Conservation (phyloP, 2,113 vertebrate genomes). For the Apodemus speciosus region DNA sequence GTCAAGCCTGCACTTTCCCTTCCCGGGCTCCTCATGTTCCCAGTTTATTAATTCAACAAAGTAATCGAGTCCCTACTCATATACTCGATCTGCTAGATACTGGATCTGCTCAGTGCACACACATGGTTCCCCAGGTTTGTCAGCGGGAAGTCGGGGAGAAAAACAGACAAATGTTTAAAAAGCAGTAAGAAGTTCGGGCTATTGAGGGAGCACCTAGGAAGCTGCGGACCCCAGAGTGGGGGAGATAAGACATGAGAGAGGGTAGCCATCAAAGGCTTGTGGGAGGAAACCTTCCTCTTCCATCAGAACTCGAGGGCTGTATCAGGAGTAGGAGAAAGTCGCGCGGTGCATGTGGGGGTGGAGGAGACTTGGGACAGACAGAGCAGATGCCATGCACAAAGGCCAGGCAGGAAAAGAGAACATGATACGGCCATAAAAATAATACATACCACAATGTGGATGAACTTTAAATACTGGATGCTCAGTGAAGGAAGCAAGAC, state of each 20-base stretch:
- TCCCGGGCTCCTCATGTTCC: background rate
- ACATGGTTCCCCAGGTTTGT: background rate
- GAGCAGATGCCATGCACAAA: background rate
- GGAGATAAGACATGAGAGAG: background rate
- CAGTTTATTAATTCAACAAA: constrained; percentile 35
- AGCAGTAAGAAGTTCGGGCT: background rate
- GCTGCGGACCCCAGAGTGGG: background rate
- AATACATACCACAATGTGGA: background rate
- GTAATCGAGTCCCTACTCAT: background rate
- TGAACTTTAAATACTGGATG: background rate
- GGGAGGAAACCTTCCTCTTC: constrained; percentile 37
- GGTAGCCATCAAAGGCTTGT: constrained; percentile 8
- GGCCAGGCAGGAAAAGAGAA: constrained; percentile 25
- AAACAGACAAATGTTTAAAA: background rate
- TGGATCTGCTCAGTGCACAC: background rate
- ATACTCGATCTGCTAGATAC: background rate
- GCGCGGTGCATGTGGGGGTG: no score
- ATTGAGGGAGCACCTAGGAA: background rate
- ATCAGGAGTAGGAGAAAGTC: background rate
- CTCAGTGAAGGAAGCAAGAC: constrained; percentile 18
- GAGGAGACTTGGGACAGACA: background rate
- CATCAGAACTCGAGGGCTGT: constrained; percentile 28
- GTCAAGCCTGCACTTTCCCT: background rate
- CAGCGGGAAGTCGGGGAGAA: background rate
- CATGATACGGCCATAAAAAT: background rate